These are phyloP conservation scores for Cinara cedri DNA, from an alignment of 2,888 invertebrate genomes.

Conservation along the genomic window DNA sequence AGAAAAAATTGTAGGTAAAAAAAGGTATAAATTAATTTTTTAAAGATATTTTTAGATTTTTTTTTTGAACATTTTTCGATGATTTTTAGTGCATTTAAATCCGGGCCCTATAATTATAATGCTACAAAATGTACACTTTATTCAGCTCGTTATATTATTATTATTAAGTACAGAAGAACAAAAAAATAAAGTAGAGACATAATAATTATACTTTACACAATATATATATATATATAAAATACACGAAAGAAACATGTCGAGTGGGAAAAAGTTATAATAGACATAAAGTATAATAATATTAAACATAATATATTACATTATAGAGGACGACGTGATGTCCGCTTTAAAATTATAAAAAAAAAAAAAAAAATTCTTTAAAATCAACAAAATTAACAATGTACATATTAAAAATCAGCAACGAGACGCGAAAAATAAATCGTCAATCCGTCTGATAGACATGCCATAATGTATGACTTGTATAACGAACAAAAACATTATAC, in stretches of 20 bases:
- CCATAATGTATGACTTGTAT: constrained; percentile 8
- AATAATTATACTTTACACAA: too few relatives aligned
- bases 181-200: neutral
- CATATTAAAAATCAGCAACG: constrained; percentile 20
- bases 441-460: neutral
- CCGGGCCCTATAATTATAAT: too few relatives aligned
- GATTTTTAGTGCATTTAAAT: too few relatives aligned
- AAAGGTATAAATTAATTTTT: too few relatives aligned
- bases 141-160: constrained; percentile 20
- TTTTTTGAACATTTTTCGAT: too few relatives aligned
- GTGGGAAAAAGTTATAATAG: neutral
- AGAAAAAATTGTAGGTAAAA: too few relatives aligned
- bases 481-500: constrained; percentile 13
- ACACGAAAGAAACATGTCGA: too few relatives aligned
- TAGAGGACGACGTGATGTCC: constrained; percentile 1
- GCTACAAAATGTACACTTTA: constrained; percentile 40
- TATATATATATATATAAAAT: too few relatives aligned
- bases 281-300: constrained; percentile 6
- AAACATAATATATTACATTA: neutral
- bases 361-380: constrained; percentile 39
- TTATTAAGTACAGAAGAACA: constrained; percentile 23
- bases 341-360: constrained; percentile 21
- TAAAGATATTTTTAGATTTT: too few relatives aligned
- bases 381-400: constrained; percentile 58
- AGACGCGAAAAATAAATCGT: neutral